Evolutionary conservation across 2,888 invertebrate species (phyloP).

Genomic region (Hyppa rectilinea): DNA sequence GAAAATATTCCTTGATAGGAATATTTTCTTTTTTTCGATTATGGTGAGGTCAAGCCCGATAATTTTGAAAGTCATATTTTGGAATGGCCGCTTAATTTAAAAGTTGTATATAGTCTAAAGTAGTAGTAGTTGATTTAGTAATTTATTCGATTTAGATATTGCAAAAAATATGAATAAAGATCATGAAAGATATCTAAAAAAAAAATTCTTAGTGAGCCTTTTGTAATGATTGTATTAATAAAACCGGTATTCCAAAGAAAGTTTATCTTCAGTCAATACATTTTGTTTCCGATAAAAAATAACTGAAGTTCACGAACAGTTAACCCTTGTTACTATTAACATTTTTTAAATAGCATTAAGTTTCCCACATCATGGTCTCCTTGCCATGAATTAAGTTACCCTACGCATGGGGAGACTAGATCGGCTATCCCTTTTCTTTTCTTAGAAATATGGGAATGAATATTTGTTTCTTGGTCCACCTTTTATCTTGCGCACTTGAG

Average conservation of each 20-base stretch:
- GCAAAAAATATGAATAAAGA: conserved; percentile 1
- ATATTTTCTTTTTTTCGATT: no score
- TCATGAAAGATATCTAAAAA: no score
- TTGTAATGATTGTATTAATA: background rate
- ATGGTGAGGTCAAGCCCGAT: no score
- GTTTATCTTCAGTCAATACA: no score
- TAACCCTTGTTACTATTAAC: background rate
- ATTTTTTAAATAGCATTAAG: background rate
- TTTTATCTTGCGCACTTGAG: no score
- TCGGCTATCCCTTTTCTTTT: background rate
- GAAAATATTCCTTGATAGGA: no score
- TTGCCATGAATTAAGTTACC: background rate
- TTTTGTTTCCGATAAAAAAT: conserved; percentile 6
- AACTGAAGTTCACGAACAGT: conserved; percentile 5
- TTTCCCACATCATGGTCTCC: background rate
- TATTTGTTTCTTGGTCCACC: no score
- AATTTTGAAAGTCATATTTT: conserved; percentile 6
- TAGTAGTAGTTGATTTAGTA: background rate
- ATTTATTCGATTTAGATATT: background rate
- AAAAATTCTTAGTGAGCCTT: background rate
- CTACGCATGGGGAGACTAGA: background rate
- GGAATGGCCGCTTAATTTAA: conserved; percentile 5
- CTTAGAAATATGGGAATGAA: background rate
- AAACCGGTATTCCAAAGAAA: conserved; percentile 66
- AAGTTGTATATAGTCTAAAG: no score